Conservation (phyloP, 53 echinoderm and acorn worm species). For the Echinometra lucunter region DNA sequence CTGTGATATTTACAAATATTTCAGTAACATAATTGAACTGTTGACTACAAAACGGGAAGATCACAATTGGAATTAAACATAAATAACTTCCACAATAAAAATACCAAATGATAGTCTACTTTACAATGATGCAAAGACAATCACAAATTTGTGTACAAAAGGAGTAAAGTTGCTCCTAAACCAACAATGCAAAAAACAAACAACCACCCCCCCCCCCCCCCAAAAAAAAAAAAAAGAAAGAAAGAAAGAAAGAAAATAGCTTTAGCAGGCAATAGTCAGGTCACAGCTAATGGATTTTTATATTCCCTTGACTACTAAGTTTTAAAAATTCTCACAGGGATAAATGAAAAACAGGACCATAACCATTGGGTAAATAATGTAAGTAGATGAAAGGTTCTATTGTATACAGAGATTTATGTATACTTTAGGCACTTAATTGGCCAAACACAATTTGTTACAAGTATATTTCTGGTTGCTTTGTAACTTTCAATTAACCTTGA, state of each 20-base stretch:
- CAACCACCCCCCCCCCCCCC: too few relatives aligned
- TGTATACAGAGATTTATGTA: too few relatives aligned
- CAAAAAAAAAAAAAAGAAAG: too few relatives aligned
- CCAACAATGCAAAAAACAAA: too few relatives aligned
- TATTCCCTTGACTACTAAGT: neutral
- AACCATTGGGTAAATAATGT: too few relatives aligned
- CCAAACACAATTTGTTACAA: neutral
- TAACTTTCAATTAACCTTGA: neutral
- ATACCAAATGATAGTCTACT: neutral
- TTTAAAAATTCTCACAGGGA: neutral
- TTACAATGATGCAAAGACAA: neutral
- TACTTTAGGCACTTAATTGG: neutral
- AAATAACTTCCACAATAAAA: neutral
- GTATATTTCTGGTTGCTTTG: neutral
- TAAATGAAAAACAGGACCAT: neutral
- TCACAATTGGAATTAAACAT: slow-evolving; percentile 23
- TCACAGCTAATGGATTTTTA: neutral
- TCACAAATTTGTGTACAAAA: neutral
- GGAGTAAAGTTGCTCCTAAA: neutral
- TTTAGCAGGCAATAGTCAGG: too few relatives aligned
- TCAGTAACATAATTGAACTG: slow-evolving; percentile 1
- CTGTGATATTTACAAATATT: neutral
- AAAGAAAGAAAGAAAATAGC: too few relatives aligned
- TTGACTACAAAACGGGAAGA: slow-evolving; percentile 7
- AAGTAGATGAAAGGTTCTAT: too few relatives aligned